A percentile compares a stretch with the other conserved stretches of the same genome.
Evolutionary conservation across 2,113 vertebrate genomes (phyloP).

Genomic region (Bagarius yarrelli): DNA sequence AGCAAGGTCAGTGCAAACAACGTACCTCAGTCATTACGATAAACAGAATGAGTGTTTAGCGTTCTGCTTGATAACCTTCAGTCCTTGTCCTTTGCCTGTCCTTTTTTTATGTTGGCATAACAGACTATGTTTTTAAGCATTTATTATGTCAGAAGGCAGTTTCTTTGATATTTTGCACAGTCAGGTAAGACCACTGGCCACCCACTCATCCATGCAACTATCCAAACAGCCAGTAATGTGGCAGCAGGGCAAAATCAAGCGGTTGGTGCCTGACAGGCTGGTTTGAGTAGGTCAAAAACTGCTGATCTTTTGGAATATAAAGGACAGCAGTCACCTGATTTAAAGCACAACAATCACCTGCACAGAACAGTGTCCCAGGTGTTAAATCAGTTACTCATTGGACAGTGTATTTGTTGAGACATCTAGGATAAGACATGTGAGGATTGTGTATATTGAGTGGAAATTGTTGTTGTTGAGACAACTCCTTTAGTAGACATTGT

Average conservation of each 20-base stretch:
- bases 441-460: too few relatives aligned
- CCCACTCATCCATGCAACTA: background rate
- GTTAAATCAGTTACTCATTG: too few relatives aligned
- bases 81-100: background rate
- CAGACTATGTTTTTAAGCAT: background rate
- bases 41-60: background rate
- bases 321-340: background rate
- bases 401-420: too few relatives aligned
- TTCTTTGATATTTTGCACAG: background rate
- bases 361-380: too few relatives aligned
- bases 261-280: background rate
- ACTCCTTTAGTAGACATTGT: too few relatives aligned
- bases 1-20: slow-evolving; percentile 22
- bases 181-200: background rate
- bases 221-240: background rate
- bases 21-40: background rate
- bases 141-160: background rate
- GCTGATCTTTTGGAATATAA: background rate
- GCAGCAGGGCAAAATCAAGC: background rate
- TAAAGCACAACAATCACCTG: too few relatives aligned
- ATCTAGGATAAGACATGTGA: too few relatives aligned
- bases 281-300: background rate
- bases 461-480: too few relatives aligned
- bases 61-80: background rate
- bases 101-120: slow-evolving; percentile 12